Base-by-base conservation (phyloP, 2,797 vertebrate genomes). In the Mus minutoides region DNA sequence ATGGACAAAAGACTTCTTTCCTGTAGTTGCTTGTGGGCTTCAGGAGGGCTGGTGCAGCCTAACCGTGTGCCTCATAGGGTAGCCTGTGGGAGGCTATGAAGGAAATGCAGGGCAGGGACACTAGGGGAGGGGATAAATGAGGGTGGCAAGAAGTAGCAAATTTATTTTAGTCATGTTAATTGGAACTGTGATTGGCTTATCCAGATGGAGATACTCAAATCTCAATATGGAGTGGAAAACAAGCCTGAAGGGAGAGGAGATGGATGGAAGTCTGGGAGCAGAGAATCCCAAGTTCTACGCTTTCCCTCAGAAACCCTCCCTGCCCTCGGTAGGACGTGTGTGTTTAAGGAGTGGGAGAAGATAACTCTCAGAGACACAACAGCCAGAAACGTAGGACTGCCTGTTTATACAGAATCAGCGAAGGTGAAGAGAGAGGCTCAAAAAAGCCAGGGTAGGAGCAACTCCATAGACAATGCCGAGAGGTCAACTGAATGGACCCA, bases 91-190 rank as follows among this genome's bases (percentile, higher is more conserved):
- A 88, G 8, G n/a, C 79, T 3, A 19, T 43, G 6, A 92, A 71
- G 60, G 26, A 67, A 79, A 49, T 54, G n/a, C 19, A 2, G 1
- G 2, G 9, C 60, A 90, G 64, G 14, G 49, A 90, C 78, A 54
- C 13, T n/a, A 43, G 14, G 24, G 60, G 34, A 67, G 83, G 56
- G 56, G 21, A 43, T 37, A 46, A 34, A 79, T 13, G 19, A 88
- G n/a, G 40, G 29, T 40, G 21, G 69, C 24, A 6, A 19, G 46
- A 80, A 90, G 54, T 21, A 88, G 34, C 62, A 46, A 34, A 34
- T 93, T 91, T 88, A 93, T 84, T 93, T 96, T 62, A 93, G 76
- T 91, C 22, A 62, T 52, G 58, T 94, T 92, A 52, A 77, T 75
- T 79, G 73, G 37, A 80, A 73, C 83, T 80, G 40, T 19, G 73